Conservation (phyloP, 2,797 vertebrate genomes). For the Orestias chungarensis region DNA sequence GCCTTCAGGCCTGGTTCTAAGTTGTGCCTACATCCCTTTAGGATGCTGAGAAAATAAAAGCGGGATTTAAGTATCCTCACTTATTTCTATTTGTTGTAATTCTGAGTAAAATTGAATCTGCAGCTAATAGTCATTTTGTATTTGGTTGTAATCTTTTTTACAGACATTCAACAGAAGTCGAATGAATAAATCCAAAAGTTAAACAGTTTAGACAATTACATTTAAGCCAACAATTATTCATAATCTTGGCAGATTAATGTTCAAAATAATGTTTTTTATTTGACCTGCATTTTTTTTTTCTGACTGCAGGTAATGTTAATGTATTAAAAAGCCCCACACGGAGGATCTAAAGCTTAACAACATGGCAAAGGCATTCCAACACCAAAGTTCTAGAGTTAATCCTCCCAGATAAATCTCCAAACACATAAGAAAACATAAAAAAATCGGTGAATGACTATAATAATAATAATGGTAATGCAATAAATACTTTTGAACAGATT, state of each 20-base stretch:
- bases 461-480: too few relatives aligned
- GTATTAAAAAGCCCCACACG: neutral
- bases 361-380: too few relatives aligned
- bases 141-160: neutral
- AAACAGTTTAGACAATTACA: neutral
- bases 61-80: neutral
- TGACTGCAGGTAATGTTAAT: neutral
- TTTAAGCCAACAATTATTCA: neutral
- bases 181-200: neutral
- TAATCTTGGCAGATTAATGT: neutral
- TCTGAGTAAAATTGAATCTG: neutral
- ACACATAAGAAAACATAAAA: too few relatives aligned
- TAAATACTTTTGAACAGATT: too few relatives aligned
- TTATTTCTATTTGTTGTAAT: conserved; percentile 2
- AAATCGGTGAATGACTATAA: too few relatives aligned
- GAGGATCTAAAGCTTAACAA: too few relatives aligned
- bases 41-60: conserved; percentile 5
- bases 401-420: too few relatives aligned
- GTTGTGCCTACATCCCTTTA: conserved; percentile 6
- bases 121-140: neutral
- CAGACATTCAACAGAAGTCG: neutral
- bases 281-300: neutral
- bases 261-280: neutral
- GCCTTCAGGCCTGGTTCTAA: neutral
- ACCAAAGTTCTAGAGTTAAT: too few relatives aligned